A percentile compares a stretch with the other conserved stretches of the same genome.
These are phyloP conservation scores for Drosophila nigromelanica DNA, from an alignment of 1,140 invertebrate genomes.

Conservation along the genomic window DNA sequence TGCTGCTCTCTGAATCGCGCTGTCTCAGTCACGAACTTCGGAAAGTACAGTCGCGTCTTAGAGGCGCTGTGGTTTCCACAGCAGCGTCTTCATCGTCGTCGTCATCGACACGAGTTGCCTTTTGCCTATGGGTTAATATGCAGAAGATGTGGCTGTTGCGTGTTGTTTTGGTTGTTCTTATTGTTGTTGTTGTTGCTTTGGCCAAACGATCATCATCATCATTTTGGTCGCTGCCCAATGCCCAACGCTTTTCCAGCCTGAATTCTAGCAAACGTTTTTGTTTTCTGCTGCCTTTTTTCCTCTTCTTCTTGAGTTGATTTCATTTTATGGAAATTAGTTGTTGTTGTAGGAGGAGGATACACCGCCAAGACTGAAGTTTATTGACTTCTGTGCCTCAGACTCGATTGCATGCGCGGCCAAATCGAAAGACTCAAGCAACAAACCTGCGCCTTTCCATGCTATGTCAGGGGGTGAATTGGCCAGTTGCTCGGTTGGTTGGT, in stretches of 20 bases:
- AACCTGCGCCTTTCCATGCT: slow-evolving; percentile 13
- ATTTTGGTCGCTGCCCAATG: neutral
- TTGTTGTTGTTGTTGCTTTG: slow-evolving; percentile 18
- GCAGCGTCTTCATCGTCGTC: slow-evolving; percentile 14
- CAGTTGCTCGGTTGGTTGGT: no score
- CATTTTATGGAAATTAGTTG: slow-evolving; percentile 44
- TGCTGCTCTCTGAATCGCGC: slow-evolving; percentile 16
- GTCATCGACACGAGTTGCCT: slow-evolving; percentile 11
- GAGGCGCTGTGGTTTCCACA: slow-evolving; percentile 54
- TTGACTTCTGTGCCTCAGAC: slow-evolving; percentile 30
- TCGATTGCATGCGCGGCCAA: neutral
- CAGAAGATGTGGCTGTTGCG: neutral
- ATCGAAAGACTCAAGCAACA: slow-evolving; percentile 39
- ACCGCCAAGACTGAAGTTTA: slow-evolving; percentile 32
- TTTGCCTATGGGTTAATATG: slow-evolving; percentile 40
- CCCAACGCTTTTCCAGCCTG: slow-evolving; percentile 38
- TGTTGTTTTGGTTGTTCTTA: neutral
- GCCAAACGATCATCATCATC: slow-evolving; percentile 24
- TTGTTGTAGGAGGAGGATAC: slow-evolving; percentile 28
- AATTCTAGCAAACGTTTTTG: slow-evolving; percentile 15
- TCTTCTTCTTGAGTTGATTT: slow-evolving; percentile 1
- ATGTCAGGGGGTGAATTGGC: neutral
- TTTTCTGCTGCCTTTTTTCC: neutral
- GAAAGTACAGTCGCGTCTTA: slow-evolving; percentile 57
- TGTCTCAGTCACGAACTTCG: slow-evolving; percentile 16